Evolutionary conservation across 2,113 vertebrate genomes (phyloP).

Genomic region (Dicerorhinus sumatrensis): DNA sequence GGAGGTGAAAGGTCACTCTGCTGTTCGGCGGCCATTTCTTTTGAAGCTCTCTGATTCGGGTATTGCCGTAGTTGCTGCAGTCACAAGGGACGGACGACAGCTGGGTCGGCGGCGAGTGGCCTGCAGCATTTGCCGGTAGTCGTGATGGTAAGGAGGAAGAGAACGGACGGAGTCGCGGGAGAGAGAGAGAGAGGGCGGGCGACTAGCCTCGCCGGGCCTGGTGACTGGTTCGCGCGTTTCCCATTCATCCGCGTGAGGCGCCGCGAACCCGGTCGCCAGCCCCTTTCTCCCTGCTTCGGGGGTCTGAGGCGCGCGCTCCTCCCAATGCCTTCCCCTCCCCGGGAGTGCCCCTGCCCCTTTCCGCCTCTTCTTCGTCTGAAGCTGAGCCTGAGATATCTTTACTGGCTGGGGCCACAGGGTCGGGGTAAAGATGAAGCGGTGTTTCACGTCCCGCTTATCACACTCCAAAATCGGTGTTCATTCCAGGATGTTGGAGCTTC

Average conservation of each 20-base stretch:
- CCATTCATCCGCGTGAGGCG: slow-evolving; percentile 63
- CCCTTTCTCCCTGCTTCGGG: not conserved
- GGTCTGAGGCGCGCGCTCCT: not conserved
- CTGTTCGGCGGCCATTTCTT: slow-evolving; percentile 80
- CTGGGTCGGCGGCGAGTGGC: not conserved
- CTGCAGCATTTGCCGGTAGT: not conserved
- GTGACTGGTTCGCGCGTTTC: not conserved
- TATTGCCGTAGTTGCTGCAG: accelerated
- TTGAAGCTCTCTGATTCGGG: accelerated
- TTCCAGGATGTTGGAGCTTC: too few relatives aligned
- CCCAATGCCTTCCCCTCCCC: not conserved
- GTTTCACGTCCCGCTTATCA: not conserved
- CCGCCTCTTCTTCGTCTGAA: not conserved
- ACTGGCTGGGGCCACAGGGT: not conserved
- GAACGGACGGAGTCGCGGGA: too few relatives aligned
- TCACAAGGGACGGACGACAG: not conserved
- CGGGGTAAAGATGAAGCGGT: not conserved
- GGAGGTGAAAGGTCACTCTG: slow-evolving; percentile 57
- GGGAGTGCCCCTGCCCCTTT: not conserved
- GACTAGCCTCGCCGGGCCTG: not conserved
- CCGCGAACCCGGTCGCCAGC: not conserved
- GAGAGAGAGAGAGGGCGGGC: not conserved
- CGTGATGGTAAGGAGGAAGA: slow-evolving; percentile 68
- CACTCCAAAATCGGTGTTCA: not conserved
- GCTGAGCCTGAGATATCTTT: not conserved